Evolutionary conservation across 2,113 vertebrate species (phyloP).

Genomic region (Hippoglossus stenolepis): DNA sequence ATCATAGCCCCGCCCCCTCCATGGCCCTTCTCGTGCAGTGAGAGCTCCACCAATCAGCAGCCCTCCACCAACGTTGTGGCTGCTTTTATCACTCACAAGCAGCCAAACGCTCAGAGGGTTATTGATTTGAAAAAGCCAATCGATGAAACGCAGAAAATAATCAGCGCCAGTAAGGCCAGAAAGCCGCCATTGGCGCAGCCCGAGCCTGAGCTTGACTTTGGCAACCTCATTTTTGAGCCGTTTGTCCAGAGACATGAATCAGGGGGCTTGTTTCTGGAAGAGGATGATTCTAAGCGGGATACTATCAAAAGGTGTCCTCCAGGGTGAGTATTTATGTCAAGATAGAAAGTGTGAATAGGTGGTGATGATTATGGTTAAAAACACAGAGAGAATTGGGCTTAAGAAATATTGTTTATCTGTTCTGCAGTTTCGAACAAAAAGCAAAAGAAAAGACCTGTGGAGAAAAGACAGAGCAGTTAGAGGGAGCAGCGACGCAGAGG

Average conservation of each 20-base stretch:
- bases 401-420: conserved; percentile 70
- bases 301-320: conserved; percentile 76
- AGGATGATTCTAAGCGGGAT: conserved; percentile 68
- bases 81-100: conserved; percentile 70
- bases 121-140: conserved; percentile 35
- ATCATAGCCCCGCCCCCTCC: conserved; percentile 79
- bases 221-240: conserved; percentile 57
- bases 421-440: conserved; percentile 75
- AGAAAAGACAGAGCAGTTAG: conserved; percentile 50
- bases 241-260: conserved; percentile 45
- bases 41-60: conserved; percentile 54
- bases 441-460: conserved; percentile 43
- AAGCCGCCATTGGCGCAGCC: conserved; percentile 52
- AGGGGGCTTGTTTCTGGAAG: conserved; percentile 67
- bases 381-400: conserved; percentile 30
- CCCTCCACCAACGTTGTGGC: conserved; percentile 64
- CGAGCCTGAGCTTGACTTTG: conserved; percentile 51
- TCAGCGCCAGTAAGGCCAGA: conserved; percentile 39
- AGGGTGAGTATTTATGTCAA: conserved; percentile 65
- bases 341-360: conserved; percentile 26
- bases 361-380: neutral
- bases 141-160: neutral
- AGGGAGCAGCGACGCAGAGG: conserved; percentile 23
- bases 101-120: conserved; percentile 22
- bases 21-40: conserved; percentile 76